Evolutionary conservation across 1,140 invertebrate species (phyloP).

Genomic region (Chrysomallon squamiferum): DNA sequence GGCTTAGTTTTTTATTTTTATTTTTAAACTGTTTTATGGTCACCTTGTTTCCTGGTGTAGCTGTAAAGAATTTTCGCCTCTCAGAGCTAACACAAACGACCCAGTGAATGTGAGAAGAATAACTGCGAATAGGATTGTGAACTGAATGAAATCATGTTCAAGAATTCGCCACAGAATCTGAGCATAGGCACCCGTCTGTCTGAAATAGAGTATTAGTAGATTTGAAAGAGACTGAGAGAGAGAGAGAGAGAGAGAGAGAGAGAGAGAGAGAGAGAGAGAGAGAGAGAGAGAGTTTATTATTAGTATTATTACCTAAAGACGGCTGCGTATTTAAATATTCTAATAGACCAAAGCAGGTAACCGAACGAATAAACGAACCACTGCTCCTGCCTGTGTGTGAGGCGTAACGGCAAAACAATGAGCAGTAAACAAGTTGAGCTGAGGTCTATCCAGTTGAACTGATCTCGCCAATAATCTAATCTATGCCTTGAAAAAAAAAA

Average conservation of each 20-base stretch:
- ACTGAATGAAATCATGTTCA: conserved; percentile 44
- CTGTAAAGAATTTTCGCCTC: conserved; percentile 37
- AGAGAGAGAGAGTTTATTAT: too few relatives aligned
- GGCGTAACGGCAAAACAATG: conserved; percentile 20
- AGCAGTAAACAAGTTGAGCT: conserved; percentile 21
- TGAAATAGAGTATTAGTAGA: conserved; percentile 2
- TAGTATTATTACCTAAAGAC: conserved; percentile 29
- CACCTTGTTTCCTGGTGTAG: conserved; percentile 32
- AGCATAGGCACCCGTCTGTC: conserved; percentile 50
- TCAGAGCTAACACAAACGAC: conserved; percentile 36
- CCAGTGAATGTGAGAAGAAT: conserved; percentile 47
- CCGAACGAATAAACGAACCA: conserved; percentile 35
- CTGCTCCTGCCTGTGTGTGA: conserved; percentile 19
- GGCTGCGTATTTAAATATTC: conserved; percentile 39
- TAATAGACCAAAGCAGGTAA: conserved; percentile 30
- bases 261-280: too few relatives aligned
- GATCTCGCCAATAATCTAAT: conserved; percentile 34
- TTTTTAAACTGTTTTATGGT: too few relatives aligned
- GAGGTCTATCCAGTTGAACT: conserved; percentile 38
- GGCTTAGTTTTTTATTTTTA: too few relatives aligned
- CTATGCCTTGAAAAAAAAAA: conserved; percentile 26
- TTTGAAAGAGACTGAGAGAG: too few relatives aligned
- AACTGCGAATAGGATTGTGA: conserved; percentile 40
- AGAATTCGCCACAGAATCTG: conserved; percentile 50
- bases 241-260: too few relatives aligned